Evolutionary conservation across 2,797 vertebrate genomes (phyloP).

Genomic region (Hemibagrus guttatus): DNA sequence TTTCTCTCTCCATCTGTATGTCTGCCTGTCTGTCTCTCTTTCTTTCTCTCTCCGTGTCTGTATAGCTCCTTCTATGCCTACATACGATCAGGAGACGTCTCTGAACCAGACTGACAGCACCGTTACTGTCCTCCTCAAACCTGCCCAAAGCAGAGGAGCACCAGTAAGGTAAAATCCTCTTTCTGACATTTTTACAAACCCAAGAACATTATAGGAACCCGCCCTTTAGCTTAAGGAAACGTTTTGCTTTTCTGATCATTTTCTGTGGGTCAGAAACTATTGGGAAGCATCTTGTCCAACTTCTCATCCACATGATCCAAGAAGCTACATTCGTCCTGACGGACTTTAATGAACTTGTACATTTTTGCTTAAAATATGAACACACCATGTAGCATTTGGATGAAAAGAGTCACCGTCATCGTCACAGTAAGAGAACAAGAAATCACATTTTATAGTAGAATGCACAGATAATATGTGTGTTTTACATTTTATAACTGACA

Average conservation of each 20-base stretch:
- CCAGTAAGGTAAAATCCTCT: constrained; percentile 86
- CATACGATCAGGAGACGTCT: constrained; percentile 93
- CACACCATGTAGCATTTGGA: neutral
- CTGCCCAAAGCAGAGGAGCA: constrained; percentile 96
- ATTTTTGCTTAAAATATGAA: neutral
- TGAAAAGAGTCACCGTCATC: no score
- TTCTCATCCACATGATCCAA: neutral
- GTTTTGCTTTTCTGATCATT: neutral
- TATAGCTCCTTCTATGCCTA: constrained; percentile 93
- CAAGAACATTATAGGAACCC: neutral
- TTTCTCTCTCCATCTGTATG: neutral
- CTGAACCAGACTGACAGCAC: constrained; percentile 97
- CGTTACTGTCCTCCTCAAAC: constrained; percentile 92
- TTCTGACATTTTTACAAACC: neutral
- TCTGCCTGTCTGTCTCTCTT: neutral
- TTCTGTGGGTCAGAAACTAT: neutral
- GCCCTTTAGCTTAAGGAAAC: neutral
- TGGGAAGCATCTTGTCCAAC: neutral
- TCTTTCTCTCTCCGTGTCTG: constrained; percentile 20
- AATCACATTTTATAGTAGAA: no score
- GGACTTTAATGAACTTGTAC: neutral
- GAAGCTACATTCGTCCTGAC: neutral
- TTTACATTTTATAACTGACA: neutral
- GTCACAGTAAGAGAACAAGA: neutral
- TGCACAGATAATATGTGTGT: neutral